A percentile compares a stretch with the other conserved stretches of the same genome.
Conservation (phyloP, 2,113 vertebrate genomes). For the Theristicus caerulescens region DNA sequence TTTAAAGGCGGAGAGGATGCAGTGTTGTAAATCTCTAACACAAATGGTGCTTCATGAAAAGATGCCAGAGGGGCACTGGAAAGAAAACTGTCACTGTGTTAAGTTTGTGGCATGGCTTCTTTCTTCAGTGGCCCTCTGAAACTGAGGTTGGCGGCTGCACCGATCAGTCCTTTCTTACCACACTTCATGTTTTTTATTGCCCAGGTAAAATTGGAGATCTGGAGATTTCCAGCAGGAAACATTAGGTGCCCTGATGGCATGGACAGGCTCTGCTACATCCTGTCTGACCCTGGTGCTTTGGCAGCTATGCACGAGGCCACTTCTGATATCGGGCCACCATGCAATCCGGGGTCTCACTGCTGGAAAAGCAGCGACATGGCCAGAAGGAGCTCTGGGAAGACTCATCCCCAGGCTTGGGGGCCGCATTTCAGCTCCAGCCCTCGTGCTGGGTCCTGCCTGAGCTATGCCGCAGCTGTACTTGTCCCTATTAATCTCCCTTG, state of each 20-base stretch:
- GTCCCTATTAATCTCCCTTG: background rate
- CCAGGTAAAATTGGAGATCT: background rate
- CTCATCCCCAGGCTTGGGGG: accelerated
- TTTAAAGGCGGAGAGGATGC: background rate
- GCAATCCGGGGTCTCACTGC: background rate
- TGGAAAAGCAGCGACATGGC: background rate
- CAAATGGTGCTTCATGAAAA: background rate
- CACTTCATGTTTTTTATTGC: background rate
- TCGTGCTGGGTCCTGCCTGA: background rate
- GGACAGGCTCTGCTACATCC: background rate
- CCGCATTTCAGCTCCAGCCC: background rate
- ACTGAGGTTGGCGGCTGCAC: background rate
- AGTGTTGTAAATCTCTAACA: background rate
- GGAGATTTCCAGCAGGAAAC: background rate
- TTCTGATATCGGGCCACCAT: accelerated
- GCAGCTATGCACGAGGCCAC: background rate
- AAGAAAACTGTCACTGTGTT: background rate
- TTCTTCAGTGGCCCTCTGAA: background rate
- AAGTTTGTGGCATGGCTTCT: background rate
- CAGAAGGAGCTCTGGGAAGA: background rate
- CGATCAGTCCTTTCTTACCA: background rate
- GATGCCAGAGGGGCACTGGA: background rate
- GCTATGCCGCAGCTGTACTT: background rate
- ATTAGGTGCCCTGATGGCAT: background rate
- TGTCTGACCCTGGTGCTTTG: background rate